Evolutionary conservation across 2,797 vertebrate species (phyloP), one percentile per base, ranked within the genome.

Genomic region (Philypnodon macrostomus): DNA sequence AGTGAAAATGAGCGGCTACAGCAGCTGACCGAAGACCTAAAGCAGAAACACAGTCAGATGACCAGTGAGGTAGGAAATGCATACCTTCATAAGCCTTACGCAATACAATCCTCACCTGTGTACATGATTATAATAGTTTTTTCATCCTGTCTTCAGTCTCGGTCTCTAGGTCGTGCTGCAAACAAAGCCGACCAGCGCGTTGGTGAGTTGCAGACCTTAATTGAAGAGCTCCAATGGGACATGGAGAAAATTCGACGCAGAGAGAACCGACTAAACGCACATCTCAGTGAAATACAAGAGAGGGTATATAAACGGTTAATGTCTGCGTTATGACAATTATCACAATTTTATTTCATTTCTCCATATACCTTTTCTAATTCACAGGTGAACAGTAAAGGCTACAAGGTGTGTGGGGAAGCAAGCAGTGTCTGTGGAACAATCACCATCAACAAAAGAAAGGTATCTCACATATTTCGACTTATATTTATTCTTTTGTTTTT

Each of bases 221-320:
- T 96, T 5, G 95, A 98, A 58, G 96, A 98, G 77, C 84, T 98
- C 7, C 96, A 99, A 73, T 98, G 97, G 96, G 95, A 98, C 80
- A 97, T 95, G 62, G 96, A 98, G 83, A 99, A 99, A 84, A 94
- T 98, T 70, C 89, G 94, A 1, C 95, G 95, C 16, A 77, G 96
- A 35, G 96, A 99, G 59, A 96, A 98, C 72, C 84, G 95, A 1
- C 92, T 98, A 30, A 98, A 95, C 41, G 86, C 93, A 0, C 95
- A 98, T 69, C 84, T 99, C 46, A 93, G 80, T 0, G 95, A 99
- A 12, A 94, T 98, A 56, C 85, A 97, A 21, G 95, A 99, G 62
- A 85, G 94, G 82, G 97, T 95, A 86, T 75, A 32, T 47, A 46
- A 17, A n/a, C 19, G 2, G 9, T 11, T 4, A 9, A 2, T 9